Evolutionary conservation across 2,113 vertebrate genomes (phyloP).

Genomic region (Abramis brama): DNA sequence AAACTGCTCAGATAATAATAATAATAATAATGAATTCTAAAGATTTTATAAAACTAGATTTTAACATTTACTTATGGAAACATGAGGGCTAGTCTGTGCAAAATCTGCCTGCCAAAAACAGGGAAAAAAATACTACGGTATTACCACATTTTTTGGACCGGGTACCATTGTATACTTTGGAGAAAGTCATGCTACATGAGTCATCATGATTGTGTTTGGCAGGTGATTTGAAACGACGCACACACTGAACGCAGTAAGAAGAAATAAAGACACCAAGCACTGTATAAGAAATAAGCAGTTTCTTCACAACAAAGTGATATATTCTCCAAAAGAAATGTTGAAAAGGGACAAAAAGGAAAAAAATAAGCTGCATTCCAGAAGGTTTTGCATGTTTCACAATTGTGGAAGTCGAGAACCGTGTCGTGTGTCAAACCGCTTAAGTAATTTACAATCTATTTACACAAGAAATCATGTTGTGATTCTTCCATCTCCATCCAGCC

Average conservation of each 20-base stretch:
- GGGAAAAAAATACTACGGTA: neutral
- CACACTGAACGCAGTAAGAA: neutral
- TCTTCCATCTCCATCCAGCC: neutral
- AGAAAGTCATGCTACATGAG: neutral
- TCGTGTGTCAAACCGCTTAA: constrained; percentile 8
- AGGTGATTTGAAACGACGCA: neutral
- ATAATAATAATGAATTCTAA: too few relatives aligned
- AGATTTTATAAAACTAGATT: too few relatives aligned
- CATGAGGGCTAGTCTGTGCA: neutral
- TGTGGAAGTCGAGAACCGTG: constrained; percentile 46
- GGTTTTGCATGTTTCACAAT: constrained; percentile 28
- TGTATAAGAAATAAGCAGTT: constrained; percentile 53
- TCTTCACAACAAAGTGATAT: constrained; percentile 69
- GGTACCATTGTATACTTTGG: neutral
- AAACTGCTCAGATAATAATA: too few relatives aligned
- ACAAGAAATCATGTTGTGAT: constrained; percentile 31
- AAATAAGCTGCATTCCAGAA: constrained; percentile 44
- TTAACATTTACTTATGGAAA: too few relatives aligned
- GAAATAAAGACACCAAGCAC: constrained; percentile 32
- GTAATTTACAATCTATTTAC: constrained; percentile 68
- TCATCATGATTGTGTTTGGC: neutral
- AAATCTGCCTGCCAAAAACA: neutral
- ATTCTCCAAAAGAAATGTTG: constrained; percentile 62
- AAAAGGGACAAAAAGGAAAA: constrained; percentile 60
- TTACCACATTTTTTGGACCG: neutral